Conservation (phyloP, 2,113 vertebrate species). For the Anas platyrhynchos region DNA sequence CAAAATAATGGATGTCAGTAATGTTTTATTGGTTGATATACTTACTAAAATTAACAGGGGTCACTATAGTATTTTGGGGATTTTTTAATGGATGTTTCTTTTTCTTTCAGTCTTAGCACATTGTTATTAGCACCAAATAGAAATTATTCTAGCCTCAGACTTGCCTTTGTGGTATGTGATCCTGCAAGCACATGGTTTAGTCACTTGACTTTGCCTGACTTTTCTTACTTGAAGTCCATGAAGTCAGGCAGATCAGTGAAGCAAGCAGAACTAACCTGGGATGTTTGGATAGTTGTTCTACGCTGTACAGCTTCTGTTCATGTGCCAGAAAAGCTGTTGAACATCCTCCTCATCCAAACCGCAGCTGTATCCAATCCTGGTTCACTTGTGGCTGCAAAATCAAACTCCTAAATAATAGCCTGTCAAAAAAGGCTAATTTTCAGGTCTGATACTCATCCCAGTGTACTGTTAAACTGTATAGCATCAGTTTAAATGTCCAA, state of each 20-base stretch:
- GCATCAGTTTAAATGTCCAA: constrained; percentile 30
- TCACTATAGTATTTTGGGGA: background rate
- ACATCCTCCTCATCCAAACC: background rate
- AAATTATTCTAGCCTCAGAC: background rate
- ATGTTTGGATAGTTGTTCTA: background rate
- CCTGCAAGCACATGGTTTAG: background rate
- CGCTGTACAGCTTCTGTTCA: background rate
- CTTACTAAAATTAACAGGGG: background rate
- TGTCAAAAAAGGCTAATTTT: constrained; percentile 39
- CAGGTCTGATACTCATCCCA: background rate
- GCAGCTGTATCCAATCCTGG: background rate
- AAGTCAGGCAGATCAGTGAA: background rate
- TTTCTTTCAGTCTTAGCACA: too few species aligned
- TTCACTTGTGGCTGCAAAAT: background rate
- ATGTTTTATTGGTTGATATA: background rate
- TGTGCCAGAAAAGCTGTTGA: background rate
- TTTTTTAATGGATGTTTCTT: background rate
- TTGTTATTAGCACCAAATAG: background rate
- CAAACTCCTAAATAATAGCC: constrained; percentile 10
- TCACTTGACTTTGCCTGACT: background rate
- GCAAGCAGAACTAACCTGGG: background rate
- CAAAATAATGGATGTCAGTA: background rate
- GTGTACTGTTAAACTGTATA: background rate
- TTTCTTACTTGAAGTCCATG: background rate
- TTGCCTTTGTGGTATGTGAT: background rate